Percentiles rank a stretch among this genome's conserved stretches.
Evolutionary conservation across 2,797 vertebrate genomes (phyloP).

Genomic region (Peromyscus nudipes): DNA sequence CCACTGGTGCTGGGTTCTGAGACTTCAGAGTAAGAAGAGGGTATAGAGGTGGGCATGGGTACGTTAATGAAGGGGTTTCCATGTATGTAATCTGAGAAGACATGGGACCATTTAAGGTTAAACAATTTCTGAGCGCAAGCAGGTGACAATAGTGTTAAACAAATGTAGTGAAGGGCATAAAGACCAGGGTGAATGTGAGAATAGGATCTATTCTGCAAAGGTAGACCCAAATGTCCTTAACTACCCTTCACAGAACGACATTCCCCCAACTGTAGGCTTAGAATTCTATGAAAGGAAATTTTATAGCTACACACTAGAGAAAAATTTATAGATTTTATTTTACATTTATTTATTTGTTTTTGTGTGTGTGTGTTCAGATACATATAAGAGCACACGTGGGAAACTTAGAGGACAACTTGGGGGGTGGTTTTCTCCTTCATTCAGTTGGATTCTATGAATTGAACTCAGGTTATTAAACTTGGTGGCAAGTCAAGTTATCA

Average conservation of each 20-base stretch:
- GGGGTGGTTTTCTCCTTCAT: background rate
- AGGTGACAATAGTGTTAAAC: background rate
- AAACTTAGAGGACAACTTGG: background rate
- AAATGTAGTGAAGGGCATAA: background rate
- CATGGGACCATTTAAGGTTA: background rate
- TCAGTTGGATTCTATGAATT: background rate
- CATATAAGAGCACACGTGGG: background rate
- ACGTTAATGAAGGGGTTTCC: background rate
- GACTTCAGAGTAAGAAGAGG: background rate
- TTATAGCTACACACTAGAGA: background rate
- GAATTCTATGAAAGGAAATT: constrained; percentile 11
- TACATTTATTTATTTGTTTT: background rate
- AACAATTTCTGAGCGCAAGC: background rate
- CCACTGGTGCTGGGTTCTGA: background rate
- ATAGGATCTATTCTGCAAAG: background rate
- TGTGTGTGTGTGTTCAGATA: background rate
- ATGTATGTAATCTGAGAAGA: background rate
- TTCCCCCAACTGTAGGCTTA: background rate
- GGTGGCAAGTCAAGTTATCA: background rate
- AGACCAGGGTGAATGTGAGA: background rate
- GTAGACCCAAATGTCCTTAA: background rate
- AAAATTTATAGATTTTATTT: background rate
- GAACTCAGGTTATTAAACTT: background rate
- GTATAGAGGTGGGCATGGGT: background rate
- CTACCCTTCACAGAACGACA: background rate